Base-by-base conservation (phyloP, 2,888 invertebrate species). In the Amphipyra berbera region DNA sequence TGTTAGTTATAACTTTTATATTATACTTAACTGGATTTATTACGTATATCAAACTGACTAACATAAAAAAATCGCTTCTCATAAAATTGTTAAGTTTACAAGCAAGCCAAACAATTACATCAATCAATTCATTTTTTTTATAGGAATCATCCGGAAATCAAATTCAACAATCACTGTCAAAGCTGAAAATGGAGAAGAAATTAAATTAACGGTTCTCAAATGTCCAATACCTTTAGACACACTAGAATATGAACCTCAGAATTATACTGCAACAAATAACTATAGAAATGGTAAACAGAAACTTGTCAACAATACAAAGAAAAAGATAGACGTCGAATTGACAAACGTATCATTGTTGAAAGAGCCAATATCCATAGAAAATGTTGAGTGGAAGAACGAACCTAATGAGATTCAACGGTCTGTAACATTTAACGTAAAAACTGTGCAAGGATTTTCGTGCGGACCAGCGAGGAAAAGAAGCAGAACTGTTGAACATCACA, bases 131-230 rank as follows among this genome's bases (percentile, higher is more conserved):
- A 30, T 30, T 30, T 81, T 87, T 84, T 81, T 92, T 93, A 82
- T 92, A 93, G 93, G 92, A 64, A 52, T 82, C 84, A 85, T 89
- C 84, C 77, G 86, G 81, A 79, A 83, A 73, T 85, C 85, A 54
- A 76, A 89, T 71, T 85, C 91, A 6, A 82, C 89, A 13, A 86
- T 90, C 52, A 78, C 82, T 56, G 47, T 90, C 42, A 90, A 88
- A 83, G 85, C 85, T 27, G 88, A 88, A 42, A 87, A 90, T 27
- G 92, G 89, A 40, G 78, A 62, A 40, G 81, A 87, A 21, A 85
- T 89, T 56, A 84, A 77, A 74, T 71, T 92, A 12, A 84, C 81
- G 38, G 21, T 92, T 1, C 82, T 93, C 10, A 88, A 86, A 72
- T 79, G 73, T 38, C 91, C 92, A 0, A 90, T 93, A 66, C 40